Evolutionary conservation across 2,888 invertebrate genomes (phyloP).

Genomic region (Argyresthia albistria): DNA sequence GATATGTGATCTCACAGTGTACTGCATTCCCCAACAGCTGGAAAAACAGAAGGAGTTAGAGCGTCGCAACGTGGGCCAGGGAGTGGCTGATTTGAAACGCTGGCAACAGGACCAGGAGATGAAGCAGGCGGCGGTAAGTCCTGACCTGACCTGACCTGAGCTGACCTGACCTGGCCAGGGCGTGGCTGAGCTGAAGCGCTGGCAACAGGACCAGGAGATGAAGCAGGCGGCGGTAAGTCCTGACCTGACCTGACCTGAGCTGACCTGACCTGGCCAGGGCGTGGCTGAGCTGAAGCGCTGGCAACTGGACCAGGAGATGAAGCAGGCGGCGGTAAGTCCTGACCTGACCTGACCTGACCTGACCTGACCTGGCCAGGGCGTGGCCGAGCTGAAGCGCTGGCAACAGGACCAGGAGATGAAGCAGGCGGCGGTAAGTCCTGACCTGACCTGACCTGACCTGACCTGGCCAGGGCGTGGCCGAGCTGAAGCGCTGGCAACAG

Average conservation of each 20-base stretch:
- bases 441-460: no score
- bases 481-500: slow-evolving; percentile 80
- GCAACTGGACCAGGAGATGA: slow-evolving; percentile 83
- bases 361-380: slow-evolving; percentile 84
- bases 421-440: slow-evolving; percentile 74
- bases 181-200: slow-evolving; percentile 78
- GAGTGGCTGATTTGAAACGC: slow-evolving; percentile 78
- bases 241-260: no score
- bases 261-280: no score
- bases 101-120: slow-evolving; percentile 84
- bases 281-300: slow-evolving; percentile 79
- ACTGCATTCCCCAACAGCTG: slow-evolving; percentile 25
- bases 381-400: slow-evolving; percentile 79
- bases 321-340: slow-evolving; percentile 76
- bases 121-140: slow-evolving; percentile 76
- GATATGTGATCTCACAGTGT: no score
- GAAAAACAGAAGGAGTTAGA: slow-evolving; percentile 76
- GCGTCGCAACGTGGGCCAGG: slow-evolving; percentile 81
- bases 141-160: no score
- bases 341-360: no score
- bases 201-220: slow-evolving; percentile 83
- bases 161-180: no score
- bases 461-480: slow-evolving; percentile 83
- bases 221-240: slow-evolving; percentile 77
- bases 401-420: slow-evolving; percentile 84